A percentile compares a stretch with the other conserved stretches of the same genome.
Conservation (phyloP, 2,797 vertebrate genomes). For the Micropoecilia bifurca region DNA sequence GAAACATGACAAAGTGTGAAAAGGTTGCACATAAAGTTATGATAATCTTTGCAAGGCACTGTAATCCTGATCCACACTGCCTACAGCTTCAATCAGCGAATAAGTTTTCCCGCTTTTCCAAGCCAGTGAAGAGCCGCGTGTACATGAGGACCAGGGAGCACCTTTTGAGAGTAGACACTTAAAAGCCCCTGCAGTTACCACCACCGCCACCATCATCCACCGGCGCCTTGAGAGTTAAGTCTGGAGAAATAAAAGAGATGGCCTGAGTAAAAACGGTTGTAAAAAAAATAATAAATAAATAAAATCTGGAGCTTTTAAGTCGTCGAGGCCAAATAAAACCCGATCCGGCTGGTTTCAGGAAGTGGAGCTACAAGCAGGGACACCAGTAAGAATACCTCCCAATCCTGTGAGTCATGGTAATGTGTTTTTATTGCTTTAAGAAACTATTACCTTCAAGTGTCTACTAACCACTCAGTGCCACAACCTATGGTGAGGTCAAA, state of each 20-base stretch:
- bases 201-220: conserved; percentile 32
- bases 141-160: conserved; percentile 64
- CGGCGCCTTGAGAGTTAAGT: conserved; percentile 50
- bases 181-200: conserved; percentile 62
- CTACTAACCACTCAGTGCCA: conserved; percentile 78
- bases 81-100: background rate
- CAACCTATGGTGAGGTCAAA: conserved; percentile 74
- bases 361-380: conserved; percentile 73
- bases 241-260: conserved; percentile 27
- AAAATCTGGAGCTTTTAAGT: conserved; percentile 31
- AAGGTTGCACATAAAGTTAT: background rate
- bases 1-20: background rate
- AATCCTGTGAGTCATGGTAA: conserved; percentile 69
- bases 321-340: conserved; percentile 46
- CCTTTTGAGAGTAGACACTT: conserved; percentile 71
- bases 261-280: conserved; percentile 53
- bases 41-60: conserved; percentile 2
- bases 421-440: conserved; percentile 86
- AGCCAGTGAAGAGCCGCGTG: conserved; percentile 49
- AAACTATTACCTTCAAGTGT: conserved; percentile 81
- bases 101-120: background rate
- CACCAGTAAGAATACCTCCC: conserved; percentile 71
- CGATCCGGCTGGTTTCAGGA: conserved; percentile 61
- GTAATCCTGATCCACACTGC: background rate
- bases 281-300: background rate